Conservation (phyloP, 1,140 invertebrate species). For the Acromyrmex charruanus region DNA sequence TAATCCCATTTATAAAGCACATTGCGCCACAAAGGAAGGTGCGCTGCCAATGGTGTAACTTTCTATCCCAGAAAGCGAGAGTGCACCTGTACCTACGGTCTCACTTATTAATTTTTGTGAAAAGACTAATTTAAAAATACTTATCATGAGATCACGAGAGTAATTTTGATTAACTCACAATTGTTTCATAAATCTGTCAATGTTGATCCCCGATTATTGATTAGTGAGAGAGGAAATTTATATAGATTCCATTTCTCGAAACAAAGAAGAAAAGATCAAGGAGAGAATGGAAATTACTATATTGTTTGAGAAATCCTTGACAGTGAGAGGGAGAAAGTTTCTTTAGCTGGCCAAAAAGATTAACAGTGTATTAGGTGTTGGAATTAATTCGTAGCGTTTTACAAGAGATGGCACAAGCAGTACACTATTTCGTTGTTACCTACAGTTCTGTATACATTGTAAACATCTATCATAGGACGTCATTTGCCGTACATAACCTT, state of each 20-base stretch:
- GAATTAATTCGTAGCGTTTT: too few relatives aligned
- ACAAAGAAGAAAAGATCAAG: slow-evolving; percentile 8
- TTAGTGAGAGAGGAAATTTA: not conserved
- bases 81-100: not conserved
- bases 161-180: slow-evolving; percentile 39
- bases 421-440: too few relatives aligned
- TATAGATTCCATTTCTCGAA: not conserved
- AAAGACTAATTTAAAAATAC: not conserved
- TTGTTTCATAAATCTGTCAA: slow-evolving; percentile 33
- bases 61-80: slow-evolving; percentile 60
- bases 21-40: slow-evolving; percentile 64
- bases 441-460: too few relatives aligned
- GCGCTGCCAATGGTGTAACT: slow-evolving; percentile 52
- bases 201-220: slow-evolving; percentile 30
- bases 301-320: slow-evolving; percentile 60
- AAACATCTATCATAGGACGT: too few relatives aligned
- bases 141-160: not conserved
- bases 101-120: not conserved
- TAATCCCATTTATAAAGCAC: slow-evolving; percentile 62
- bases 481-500: too few relatives aligned
- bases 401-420: too few relatives aligned
- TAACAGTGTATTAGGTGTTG: too few relatives aligned
- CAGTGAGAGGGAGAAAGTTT: slow-evolving; percentile 67
- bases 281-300: slow-evolving; percentile 63
- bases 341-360: slow-evolving; percentile 40